Evolutionary conservation across 2,888 invertebrate genomes (phyloP), one percentile per base, ranked within the genome.

Genomic region (Gymnosoma rotundatum): DNA sequence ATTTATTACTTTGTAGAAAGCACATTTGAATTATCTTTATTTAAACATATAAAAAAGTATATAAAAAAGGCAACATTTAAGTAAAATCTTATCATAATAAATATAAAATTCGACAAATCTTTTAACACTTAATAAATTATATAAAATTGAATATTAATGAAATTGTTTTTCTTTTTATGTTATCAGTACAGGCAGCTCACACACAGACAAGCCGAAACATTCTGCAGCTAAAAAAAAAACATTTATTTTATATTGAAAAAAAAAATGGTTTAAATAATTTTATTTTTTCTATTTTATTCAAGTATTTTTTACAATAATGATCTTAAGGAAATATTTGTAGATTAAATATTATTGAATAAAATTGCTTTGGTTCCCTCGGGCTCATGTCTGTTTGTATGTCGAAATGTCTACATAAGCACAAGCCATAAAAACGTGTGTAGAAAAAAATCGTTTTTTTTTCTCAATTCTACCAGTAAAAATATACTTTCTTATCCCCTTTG

Each of bases 41-140:
- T 61, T 45, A 14, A 36, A 32, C 2, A 42, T 12, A 69, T 54
- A 61, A 0, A 45, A 58, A 32, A n/a, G 48, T 14, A 42, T 36
- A 54, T 12, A 42, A 54, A 69, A 72, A 48, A 64, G 20, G 21
- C 38, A 72, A 58, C 38, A 58, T 58, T 78, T 69, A 56, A 75
- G 67, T 67, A 76, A 82, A 79, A 63, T 74, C 73, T 83, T 85
- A 85, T 85, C 84, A 74, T 60, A 74, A 58, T 38, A 67, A 81
- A 74, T 69, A 75, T 52, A 75, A 82, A 82, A 64, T 74, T 50
- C 50, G 14, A 84, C 84, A 84, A 78, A 78, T 81, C 81, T 81
- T 82, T 84, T 42, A 84, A 78, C 84, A 84, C 78, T 74, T 78
- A 69, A 82, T 81, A 84, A 84, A 84, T 81, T 69, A 72, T 60